These are phyloP conservation scores for Frankliniella intonsa DNA, from an alignment of 2,888 invertebrate genomes.

Conservation along the genomic window DNA sequence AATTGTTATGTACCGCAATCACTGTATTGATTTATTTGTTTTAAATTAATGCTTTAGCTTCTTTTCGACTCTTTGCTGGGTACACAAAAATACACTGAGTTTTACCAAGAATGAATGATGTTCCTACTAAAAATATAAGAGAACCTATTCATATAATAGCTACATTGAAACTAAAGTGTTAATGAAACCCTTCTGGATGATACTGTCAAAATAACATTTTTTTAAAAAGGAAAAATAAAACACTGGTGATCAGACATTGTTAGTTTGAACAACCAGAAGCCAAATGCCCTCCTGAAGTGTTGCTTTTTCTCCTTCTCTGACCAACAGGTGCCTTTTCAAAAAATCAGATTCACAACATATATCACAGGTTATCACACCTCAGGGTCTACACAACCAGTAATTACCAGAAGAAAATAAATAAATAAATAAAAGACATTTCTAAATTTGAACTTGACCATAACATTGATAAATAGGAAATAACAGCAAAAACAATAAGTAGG, in stretches of 20 bases:
- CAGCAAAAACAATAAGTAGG: background rate
- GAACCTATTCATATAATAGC: background rate
- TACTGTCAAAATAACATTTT: background rate
- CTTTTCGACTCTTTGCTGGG: too few relatives aligned
- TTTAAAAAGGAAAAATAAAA: background rate
- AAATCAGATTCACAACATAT: background rate
- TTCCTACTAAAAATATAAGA: background rate
- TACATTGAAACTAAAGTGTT: background rate
- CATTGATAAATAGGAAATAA: background rate
- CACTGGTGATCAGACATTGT: background rate
- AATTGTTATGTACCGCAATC: background rate
- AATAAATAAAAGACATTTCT: background rate
- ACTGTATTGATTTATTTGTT: background rate
- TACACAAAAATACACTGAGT: background rate
- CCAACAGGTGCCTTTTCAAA: background rate
- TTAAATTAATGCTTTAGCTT: background rate
- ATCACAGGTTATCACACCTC: constrained; percentile 15
- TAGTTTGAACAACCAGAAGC: background rate
- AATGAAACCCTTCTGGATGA: background rate
- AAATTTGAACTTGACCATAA: background rate
- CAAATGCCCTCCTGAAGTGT: background rate
- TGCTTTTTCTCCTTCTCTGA: background rate
- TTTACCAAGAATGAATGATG: background rate
- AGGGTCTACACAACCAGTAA: background rate
- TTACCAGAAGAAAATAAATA: background rate